phyloP scores from a whole-genome alignment of 2,797 vertebrate genomes.

The Furcifer pardalis region DNA sequence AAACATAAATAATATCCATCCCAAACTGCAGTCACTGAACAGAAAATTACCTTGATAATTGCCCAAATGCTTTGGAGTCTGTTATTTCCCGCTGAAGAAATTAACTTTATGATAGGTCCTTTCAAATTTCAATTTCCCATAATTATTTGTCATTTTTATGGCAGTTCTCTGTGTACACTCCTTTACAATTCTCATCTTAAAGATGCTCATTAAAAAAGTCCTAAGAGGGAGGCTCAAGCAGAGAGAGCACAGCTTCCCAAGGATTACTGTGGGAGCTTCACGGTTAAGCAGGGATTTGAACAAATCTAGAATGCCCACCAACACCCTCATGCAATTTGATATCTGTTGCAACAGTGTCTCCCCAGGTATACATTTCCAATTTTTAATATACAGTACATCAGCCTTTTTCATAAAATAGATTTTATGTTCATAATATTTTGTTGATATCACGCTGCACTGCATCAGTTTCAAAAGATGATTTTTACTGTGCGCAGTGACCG shows the following conservation, averaged over 20 bases:
- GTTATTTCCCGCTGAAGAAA: conserved; percentile 16
- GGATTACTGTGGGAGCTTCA: not conserved
- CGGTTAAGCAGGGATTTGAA: not conserved
- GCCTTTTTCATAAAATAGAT: not conserved
- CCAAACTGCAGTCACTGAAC: not conserved
- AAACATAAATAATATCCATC: not conserved
- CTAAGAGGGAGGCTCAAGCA: not conserved
- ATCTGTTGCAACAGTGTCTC: not conserved
- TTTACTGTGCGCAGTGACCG: not conserved
- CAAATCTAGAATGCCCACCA: not conserved
- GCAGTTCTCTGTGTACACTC: not conserved
- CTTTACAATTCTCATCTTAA: conserved; percentile 20
- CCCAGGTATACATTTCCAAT: not conserved
- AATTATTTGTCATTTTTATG: conserved; percentile 28
- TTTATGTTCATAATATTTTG: not conserved
- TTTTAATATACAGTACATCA: not conserved
- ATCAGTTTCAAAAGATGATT: not conserved
- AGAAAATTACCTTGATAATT: not conserved
- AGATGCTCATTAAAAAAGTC: conserved; percentile 20
- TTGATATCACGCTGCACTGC: not conserved
- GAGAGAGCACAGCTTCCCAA: not conserved
- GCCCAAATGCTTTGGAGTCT: not conserved
- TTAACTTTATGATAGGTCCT: conserved; percentile 30
- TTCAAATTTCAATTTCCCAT: not conserved
- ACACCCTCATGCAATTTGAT: not conserved